Evolutionary conservation across 1,140 invertebrate species (phyloP).

Genomic region (Drosophila bocki): DNA sequence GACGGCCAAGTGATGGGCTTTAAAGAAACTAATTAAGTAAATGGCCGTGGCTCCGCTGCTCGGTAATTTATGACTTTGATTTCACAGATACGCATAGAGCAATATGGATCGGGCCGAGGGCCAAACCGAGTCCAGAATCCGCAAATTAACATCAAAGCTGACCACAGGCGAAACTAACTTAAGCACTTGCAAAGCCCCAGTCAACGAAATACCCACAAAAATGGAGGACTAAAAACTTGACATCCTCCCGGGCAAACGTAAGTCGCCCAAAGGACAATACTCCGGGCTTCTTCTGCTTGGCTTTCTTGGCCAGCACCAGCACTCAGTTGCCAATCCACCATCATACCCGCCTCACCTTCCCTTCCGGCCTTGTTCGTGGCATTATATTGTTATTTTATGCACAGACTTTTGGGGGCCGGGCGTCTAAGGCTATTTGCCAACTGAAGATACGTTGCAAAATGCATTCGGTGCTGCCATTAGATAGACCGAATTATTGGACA

Average conservation of each 20-base stretch:
- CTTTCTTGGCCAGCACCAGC: slow-evolving; percentile 29
- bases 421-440: slow-evolving; percentile 79
- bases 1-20: slow-evolving; percentile 52
- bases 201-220: slow-evolving; percentile 25
- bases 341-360: background rate
- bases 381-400: slow-evolving; percentile 83
- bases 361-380: slow-evolving; percentile 52
- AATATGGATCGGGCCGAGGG: slow-evolving; percentile 26
- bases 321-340: slow-evolving; percentile 28
- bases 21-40: slow-evolving; percentile 77
- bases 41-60: slow-evolving; percentile 34
- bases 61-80: slow-evolving; percentile 62
- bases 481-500: slow-evolving; percentile 80
- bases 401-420: slow-evolving; percentile 67
- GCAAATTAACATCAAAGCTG: slow-evolving; percentile 57
- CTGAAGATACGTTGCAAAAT: slow-evolving; percentile 78
- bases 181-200: slow-evolving; percentile 32
- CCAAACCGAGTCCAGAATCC: slow-evolving; percentile 47
- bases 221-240: slow-evolving; percentile 57
- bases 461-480: slow-evolving; percentile 75
- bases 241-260: slow-evolving; percentile 66
- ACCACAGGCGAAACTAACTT: slow-evolving; percentile 22
- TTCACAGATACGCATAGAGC: slow-evolving; percentile 13
- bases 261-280: slow-evolving; percentile 59
- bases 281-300: slow-evolving; percentile 11